Conservation (phyloP, 1,140 invertebrate genomes). For the Drosophila suzukii region DNA sequence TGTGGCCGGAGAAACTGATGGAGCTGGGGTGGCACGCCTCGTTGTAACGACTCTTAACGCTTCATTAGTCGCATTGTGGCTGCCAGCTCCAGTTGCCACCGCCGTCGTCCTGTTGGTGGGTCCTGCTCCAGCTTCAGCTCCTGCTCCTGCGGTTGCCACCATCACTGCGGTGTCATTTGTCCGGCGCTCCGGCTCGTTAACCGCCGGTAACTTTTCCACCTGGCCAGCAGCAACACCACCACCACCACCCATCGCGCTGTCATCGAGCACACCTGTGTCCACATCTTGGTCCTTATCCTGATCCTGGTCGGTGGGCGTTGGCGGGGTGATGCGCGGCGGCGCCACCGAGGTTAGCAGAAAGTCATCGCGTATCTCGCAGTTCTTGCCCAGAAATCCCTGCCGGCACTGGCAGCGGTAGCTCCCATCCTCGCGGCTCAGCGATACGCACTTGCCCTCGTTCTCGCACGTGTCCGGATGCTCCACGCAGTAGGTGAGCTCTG, state of each 20-base stretch:
- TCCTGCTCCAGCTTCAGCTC: constrained; percentile 6
- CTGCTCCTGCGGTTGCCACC: constrained; percentile 17
- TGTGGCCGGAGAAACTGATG: neutral
- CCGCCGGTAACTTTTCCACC: constrained; percentile 40
- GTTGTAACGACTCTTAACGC: constrained; percentile 69
- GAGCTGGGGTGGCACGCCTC: constrained; percentile 41
- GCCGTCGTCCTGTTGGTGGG: constrained; percentile 12
- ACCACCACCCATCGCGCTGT: constrained; percentile 5
- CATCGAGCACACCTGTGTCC: constrained; percentile 50
- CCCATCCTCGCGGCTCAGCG: constrained; percentile 90
- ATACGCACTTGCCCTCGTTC: constrained; percentile 92
- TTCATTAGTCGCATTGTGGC: constrained; percentile 76
- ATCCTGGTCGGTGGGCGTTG: constrained; percentile 34
- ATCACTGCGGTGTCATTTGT: constrained; percentile 49
- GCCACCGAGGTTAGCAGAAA: constrained; percentile 80
- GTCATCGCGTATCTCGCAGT: constrained; percentile 86
- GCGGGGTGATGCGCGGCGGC: constrained; percentile 84
- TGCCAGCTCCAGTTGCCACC: constrained; percentile 43
- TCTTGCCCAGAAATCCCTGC: constrained; percentile 86
- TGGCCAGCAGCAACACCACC: too few relatives aligned
- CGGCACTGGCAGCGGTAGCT: constrained; percentile 89
- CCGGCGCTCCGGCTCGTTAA: constrained; percentile 41
- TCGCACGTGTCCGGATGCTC: constrained; percentile 89
- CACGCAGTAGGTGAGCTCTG: constrained; percentile 91
- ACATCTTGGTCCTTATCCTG: neutral